Base-by-base conservation (phyloP, 2,113 vertebrate genomes). In the Fregata magnificens region DNA sequence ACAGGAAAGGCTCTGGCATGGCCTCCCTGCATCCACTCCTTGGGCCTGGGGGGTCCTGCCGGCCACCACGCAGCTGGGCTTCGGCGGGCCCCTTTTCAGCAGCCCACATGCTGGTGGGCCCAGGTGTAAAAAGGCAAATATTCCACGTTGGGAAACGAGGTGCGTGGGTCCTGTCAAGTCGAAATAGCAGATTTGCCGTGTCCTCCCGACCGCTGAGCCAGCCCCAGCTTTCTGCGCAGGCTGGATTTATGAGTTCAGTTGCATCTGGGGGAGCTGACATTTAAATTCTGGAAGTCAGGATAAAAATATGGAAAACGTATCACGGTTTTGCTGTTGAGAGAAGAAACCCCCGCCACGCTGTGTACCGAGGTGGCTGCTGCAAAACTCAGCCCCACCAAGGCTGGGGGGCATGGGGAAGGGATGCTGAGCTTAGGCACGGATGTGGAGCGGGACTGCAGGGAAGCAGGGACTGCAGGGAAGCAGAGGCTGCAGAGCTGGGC, bases 281-380 rank as follows among this genome's bases (percentile, higher is more conserved):
- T 49, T 21, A 13, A 34, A 47, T 10, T 8, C 45, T 4, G 36
- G 2, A 52, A 84, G 55, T 14, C 1, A 2, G 82, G 65, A 12
- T 26, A 18, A 36, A 22, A 62, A 31, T 3, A 31, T 2, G 50
- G 63, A 16, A 24, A n/a, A 22, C 0, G 22, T 20, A 14, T 58
- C 21, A 8, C 1, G 8, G 18, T 28, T 24, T 45, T 17, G 47
- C 26, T 47, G 42, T 4, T 3, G 44, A 19, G 50, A 53, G 55
- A 25, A 45, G 53, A 45, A 34, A 58, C 5, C 10, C 38, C 12
- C 3, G 1, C 16, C 28, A 3, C 1, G 2, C 6, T 0, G 0
- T 2, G 40, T 18, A 1, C 36, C 0, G 5, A 34, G 67, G 52
- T 8, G 7, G 40, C 10, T n/a, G 53, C 47, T 38, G 36, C 1